These are phyloP conservation scores for Whitmania pigra DNA, from an alignment of 1,140 invertebrate genomes.

Conservation along the genomic window DNA sequence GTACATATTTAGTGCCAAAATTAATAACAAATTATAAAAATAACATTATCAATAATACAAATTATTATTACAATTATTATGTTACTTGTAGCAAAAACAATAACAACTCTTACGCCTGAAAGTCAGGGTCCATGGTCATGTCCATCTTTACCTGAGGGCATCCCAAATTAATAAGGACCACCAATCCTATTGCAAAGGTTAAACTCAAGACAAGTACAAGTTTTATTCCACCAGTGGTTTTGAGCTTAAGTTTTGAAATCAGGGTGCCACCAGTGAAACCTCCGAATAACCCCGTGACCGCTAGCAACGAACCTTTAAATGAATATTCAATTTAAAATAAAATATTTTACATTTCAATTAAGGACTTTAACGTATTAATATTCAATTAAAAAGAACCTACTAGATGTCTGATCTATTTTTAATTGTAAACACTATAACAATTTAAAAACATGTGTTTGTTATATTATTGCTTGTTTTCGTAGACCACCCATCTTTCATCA, in stretches of 20 bases:
- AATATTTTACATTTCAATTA: not conserved
- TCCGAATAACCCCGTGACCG: not conserved
- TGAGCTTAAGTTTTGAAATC: constrained; percentile 5
- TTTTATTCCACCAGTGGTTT: constrained; percentile 5
- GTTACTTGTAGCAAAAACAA: no score
- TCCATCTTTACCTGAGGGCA: constrained; percentile 22
- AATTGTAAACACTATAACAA: no score
- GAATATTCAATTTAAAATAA: not conserved
- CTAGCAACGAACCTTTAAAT: constrained; percentile 7
- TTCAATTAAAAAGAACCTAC: no score
- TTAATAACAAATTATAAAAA: no score
- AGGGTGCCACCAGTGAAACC: constrained; percentile 7
- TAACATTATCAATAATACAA: not conserved
- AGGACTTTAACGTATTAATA: not conserved
- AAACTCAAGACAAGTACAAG: not conserved
- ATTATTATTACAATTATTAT: no score
- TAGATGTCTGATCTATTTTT: no score
- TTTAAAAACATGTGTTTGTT: no score
- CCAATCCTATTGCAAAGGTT: constrained; percentile 8
- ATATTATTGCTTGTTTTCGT: no score
- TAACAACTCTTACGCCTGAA: not conserved
- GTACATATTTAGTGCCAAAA: no score
- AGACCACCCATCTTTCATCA: no score
- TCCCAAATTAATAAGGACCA: not conserved
- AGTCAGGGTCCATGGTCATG: not conserved